Percentiles rank a stretch among this genome's conserved stretches.
These are phyloP conservation scores for Drosophila tristis DNA, from an alignment of 1,140 invertebrate genomes.

Conservation along the genomic window DNA sequence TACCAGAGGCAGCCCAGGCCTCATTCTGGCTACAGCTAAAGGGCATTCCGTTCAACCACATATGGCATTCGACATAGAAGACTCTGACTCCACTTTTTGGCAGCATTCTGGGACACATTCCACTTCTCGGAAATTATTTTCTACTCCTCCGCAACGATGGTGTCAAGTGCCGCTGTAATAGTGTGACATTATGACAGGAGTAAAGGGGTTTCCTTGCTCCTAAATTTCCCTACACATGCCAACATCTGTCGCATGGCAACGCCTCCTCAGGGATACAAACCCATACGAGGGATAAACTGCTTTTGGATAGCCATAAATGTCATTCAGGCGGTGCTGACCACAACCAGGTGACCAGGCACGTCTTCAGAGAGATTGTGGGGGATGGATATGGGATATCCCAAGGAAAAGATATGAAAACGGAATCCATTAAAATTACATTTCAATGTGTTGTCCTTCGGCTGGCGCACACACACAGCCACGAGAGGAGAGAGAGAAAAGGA, in stretches of 20 bases:
- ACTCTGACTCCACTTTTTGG: no score
- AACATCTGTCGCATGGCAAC: no score
- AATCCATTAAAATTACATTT: slow-evolving; percentile 53
- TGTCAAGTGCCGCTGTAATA: slow-evolving; percentile 45
- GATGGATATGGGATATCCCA: neutral
- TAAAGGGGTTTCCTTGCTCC: slow-evolving; percentile 28
- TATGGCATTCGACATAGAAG: no score
- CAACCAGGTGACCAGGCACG: slow-evolving; percentile 30
- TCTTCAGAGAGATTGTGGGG: neutral
- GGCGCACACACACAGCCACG: neutral
- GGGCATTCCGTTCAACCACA: slow-evolving; percentile 13
- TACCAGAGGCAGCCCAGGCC: no score
- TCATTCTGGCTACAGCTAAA: slow-evolving; percentile 21
- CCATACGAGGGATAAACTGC: slow-evolving; percentile 22
- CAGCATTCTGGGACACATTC: no score
- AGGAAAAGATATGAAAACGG: slow-evolving; percentile 18
- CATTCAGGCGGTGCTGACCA: neutral
- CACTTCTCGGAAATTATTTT: no score
- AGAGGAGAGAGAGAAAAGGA: neutral
- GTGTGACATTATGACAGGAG: slow-evolving; percentile 40
- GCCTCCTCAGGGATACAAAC: no score
- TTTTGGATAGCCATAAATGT: slow-evolving; percentile 42
- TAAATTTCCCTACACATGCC: slow-evolving; percentile 6
- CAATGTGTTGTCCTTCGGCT: slow-evolving; percentile 17
- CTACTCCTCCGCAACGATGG: neutral